phyloP scores from a whole-genome alignment of 64 coral and sea anemone genomes.

The Dendrophyllia cribrosa region DNA sequence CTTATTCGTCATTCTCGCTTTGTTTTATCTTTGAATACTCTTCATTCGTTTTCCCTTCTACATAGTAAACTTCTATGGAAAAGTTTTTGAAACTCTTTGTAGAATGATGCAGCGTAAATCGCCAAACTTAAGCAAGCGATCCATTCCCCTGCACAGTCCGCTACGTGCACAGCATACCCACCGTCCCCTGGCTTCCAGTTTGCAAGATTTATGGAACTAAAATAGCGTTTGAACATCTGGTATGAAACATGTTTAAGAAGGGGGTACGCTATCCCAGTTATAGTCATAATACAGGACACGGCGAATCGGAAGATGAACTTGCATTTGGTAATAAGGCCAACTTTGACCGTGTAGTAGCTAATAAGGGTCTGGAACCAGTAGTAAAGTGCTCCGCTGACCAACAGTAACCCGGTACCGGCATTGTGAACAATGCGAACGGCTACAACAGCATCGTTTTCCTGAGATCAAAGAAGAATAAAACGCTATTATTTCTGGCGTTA shows the following conservation, averaged over 20 bases:
- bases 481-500: no score
- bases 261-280: conserved; percentile 43
- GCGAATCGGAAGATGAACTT: conserved; percentile 63
- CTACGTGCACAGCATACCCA: conserved; percentile 46
- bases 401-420: conserved; percentile 45
- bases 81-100: conserved; percentile 4
- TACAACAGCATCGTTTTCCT: background rate
- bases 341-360: conserved; percentile 47
- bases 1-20: no score
- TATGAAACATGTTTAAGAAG: conserved; percentile 41
- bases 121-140: conserved; percentile 31
- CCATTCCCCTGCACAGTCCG: conserved; percentile 69
- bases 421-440: conserved; percentile 57
- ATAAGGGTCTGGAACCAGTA: conserved; percentile 77
- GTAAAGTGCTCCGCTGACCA: conserved; percentile 67
- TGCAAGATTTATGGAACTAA: background rate
- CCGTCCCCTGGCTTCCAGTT: conserved; percentile 23
- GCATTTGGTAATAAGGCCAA: conserved; percentile 47
- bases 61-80: background rate
- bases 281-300: conserved; percentile 41
- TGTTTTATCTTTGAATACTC: background rate
- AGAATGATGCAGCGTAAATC: background rate
- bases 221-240: background rate
- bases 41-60: background rate
- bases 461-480: background rate